These are phyloP conservation scores for Aporophyla nigra DNA, from an alignment of 2,888 invertebrate genomes.

Conservation along the genomic window DNA sequence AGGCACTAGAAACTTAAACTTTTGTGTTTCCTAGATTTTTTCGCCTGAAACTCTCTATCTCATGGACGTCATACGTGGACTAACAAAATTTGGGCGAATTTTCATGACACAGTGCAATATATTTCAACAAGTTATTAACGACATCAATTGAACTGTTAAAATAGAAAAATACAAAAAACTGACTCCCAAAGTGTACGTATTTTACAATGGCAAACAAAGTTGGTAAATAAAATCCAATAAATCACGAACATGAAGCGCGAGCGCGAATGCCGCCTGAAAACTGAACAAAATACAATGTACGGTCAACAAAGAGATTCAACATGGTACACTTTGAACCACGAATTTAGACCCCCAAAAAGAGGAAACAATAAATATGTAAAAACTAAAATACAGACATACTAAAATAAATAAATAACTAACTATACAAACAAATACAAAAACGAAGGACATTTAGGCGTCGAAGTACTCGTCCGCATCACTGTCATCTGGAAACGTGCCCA, in stretches of 20 bases:
- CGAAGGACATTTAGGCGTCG: too few relatives aligned
- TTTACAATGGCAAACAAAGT: constrained; percentile 7
- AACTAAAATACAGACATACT: too few relatives aligned
- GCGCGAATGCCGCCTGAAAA: constrained; percentile 10
- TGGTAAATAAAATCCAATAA: constrained; percentile 8
- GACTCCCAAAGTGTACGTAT: constrained; percentile 6
- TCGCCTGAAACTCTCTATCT: neutral
- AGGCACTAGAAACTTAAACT: neutral
- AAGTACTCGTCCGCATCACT: too few relatives aligned
- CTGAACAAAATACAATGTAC: constrained; percentile 30
- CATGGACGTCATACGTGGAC: neutral
- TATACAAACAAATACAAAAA: too few relatives aligned
- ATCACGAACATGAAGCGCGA: constrained; percentile 2
- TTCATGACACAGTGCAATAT: neutral
- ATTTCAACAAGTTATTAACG: neutral
- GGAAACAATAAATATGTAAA: constrained; percentile 47
- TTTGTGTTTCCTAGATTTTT: neutral
- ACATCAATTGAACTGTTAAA: neutral
- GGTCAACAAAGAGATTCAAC: constrained; percentile 20
- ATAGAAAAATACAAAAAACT: neutral
- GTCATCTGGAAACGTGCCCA: too few relatives aligned
- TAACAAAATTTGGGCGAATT: neutral
- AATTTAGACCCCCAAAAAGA: constrained; percentile 33
- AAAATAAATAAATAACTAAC: too few relatives aligned
- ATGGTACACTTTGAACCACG: constrained; percentile 12